Evolutionary conservation across 2,888 invertebrate genomes (phyloP).

Genomic region (Melanostoma mellinum): DNA sequence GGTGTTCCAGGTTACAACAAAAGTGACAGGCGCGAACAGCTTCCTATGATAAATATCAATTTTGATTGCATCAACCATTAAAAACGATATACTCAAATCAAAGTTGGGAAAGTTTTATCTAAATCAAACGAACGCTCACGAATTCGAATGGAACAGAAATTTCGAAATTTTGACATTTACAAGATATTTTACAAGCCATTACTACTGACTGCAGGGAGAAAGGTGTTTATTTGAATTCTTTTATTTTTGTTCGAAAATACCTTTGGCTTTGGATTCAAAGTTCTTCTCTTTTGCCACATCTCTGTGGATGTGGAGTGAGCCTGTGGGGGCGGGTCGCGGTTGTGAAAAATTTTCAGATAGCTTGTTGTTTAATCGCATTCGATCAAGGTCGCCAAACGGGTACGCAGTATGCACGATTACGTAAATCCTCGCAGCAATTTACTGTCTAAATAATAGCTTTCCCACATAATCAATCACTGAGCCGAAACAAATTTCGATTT

Average conservation of each 20-base stretch:
- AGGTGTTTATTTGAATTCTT: slow-evolving; percentile 40
- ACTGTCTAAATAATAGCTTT: slow-evolving; percentile 33
- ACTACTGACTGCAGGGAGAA: slow-evolving; percentile 12
- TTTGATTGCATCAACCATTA: slow-evolving; percentile 67
- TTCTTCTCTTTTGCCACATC: not conserved
- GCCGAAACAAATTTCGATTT: slow-evolving; percentile 31
- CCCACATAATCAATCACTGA: slow-evolving; percentile 46
- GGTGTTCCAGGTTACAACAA: slow-evolving; percentile 55
- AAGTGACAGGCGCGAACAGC: slow-evolving; percentile 61
- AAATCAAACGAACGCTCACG: slow-evolving; percentile 41
- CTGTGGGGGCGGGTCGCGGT: not conserved
- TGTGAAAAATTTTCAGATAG: slow-evolving; percentile 18
- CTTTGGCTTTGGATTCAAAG: slow-evolving; percentile 44
- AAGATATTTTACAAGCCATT: slow-evolving; percentile 64
- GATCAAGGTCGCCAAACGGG: slow-evolving; percentile 38
- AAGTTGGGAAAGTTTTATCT: slow-evolving; percentile 37
- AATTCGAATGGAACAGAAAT: slow-evolving; percentile 12
- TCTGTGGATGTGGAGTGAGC: slow-evolving; percentile 11
- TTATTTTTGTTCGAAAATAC: slow-evolving; percentile 36
- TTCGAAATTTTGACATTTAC: slow-evolving; percentile 66
- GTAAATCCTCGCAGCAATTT: slow-evolving; percentile 33
- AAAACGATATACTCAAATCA: slow-evolving; percentile 19
- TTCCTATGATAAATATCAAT: slow-evolving; percentile 59
- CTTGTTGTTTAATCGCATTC: slow-evolving; percentile 43
- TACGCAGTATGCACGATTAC: slow-evolving; percentile 1